These are phyloP conservation scores for Eilema depressum DNA, from an alignment of 2,888 invertebrate species.

Conservation along the genomic window DNA sequence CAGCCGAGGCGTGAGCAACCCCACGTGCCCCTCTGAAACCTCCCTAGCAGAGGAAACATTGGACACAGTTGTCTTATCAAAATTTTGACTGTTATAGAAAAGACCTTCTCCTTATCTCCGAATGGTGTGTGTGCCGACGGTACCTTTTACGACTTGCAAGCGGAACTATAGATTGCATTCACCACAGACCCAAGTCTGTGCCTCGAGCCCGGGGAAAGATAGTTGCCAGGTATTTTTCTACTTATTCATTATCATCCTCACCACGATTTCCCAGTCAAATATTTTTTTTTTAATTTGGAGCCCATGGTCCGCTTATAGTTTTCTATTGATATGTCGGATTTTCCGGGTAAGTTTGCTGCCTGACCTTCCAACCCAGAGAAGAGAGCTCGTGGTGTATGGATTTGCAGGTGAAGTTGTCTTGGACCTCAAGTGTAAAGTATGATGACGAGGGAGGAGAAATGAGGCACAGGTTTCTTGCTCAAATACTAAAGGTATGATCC, in stretches of 20 bases:
- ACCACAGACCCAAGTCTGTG: neutral
- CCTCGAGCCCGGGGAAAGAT: neutral
- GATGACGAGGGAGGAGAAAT: no score
- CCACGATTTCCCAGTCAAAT: no score
- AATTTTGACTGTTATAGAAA: neutral
- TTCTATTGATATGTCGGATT: neutral
- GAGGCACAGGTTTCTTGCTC: no score
- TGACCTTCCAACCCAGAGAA: no score
- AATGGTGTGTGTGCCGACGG: slow-evolving; percentile 10
- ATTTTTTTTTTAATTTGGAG: neutral
- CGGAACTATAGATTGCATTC: neutral
- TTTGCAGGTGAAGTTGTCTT: no score
- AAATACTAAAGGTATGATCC: no score
- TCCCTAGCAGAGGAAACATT: no score
- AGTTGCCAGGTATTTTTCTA: slow-evolving; percentile 17
- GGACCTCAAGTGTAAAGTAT: no score
- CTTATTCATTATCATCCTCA: neutral
- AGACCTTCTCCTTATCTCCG: neutral
- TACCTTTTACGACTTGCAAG: neutral
- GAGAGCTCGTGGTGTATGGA: no score
- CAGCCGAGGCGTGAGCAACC: no score
- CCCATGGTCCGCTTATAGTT: no score
- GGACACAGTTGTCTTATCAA: neutral
- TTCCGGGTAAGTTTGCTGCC: neutral
- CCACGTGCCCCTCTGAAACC: no score